Evolutionary conservation across 2,888 invertebrate species (phyloP).

Genomic region (Orthonevra nobilis): DNA sequence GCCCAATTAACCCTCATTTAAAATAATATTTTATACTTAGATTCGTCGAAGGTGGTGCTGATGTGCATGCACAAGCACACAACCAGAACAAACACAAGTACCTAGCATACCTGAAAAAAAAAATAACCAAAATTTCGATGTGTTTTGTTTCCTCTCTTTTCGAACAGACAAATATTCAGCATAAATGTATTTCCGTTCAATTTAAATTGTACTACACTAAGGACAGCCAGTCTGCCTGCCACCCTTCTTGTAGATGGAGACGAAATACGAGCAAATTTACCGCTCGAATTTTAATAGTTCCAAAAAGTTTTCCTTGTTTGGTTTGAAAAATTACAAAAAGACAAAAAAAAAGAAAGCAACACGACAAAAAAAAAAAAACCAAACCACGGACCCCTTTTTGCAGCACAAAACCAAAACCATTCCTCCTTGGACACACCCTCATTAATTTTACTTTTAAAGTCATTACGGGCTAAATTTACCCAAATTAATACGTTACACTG

Average conservation of each 20-base stretch:
- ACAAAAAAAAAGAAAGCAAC: constrained; percentile 5
- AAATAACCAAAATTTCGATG: constrained; percentile 59
- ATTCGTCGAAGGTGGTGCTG: background rate
- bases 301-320: constrained; percentile 66
- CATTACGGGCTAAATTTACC: constrained; percentile 80
- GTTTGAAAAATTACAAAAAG: constrained; percentile 19
- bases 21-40: constrained; percentile 71
- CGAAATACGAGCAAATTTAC: constrained; percentile 62
- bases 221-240: constrained; percentile 5
- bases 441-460: constrained; percentile 81
- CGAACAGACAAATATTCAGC: constrained; percentile 54
- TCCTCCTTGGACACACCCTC: constrained; percentile 75
- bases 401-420: constrained; percentile 18
- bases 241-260: constrained; percentile 7
- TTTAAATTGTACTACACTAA: constrained; percentile 46
- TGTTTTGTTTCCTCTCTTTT: constrained; percentile 57
- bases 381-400: constrained; percentile 58
- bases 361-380: background rate
- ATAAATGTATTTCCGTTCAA: constrained; percentile 71
- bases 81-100: no score
- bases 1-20: constrained; percentile 72
- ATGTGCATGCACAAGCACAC: constrained; percentile 12
- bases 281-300: constrained; percentile 68
- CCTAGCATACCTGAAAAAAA: constrained; percentile 12
- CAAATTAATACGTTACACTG: constrained; percentile 79